These are phyloP conservation scores for Margaritifera margaritifera DNA, from an alignment of 2,888 invertebrate species.

Conservation along the genomic window DNA sequence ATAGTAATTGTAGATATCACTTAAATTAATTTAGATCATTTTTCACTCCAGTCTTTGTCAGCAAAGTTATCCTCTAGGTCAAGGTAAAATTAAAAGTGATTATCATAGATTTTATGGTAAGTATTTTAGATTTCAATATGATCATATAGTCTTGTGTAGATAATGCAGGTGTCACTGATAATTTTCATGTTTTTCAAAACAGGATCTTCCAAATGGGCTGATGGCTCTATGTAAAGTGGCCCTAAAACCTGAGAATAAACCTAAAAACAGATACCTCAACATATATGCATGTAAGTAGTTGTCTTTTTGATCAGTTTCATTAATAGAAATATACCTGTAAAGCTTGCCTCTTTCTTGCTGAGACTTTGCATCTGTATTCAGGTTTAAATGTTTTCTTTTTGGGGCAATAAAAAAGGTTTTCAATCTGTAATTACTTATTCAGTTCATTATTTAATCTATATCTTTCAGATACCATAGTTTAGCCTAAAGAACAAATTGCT, in stretches of 20 bases:
- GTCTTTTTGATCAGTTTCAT: not conserved
- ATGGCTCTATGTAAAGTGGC: constrained; percentile 64
- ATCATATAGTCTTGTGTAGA: not conserved
- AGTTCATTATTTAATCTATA: too few species aligned
- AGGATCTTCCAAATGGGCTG: constrained; percentile 68
- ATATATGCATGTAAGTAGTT: constrained; percentile 69
- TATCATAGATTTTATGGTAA: not conserved
- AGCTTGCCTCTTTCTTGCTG: not conserved
- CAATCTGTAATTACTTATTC: too few species aligned
- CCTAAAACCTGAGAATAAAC: constrained; percentile 66
- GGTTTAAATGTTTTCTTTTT: too few species aligned
- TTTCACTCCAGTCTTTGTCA: too few species aligned
- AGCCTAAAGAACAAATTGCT: too few species aligned
- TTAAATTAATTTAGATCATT: too few species aligned
- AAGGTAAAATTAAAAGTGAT: not conserved
- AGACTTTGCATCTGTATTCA: too few species aligned
- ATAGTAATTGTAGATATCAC: too few species aligned
- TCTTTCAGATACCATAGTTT: too few species aligned
- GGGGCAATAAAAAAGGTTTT: too few species aligned
- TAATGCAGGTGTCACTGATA: not conserved
- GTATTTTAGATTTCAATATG: constrained; percentile 1
- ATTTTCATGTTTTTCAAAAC: constrained; percentile 6
- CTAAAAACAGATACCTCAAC: constrained; percentile 71
- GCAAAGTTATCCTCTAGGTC: too few species aligned
- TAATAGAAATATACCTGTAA: not conserved